Percentiles rank a stretch among this genome's conserved stretches.
phyloP scores from a whole-genome alignment of 2,113 vertebrate genomes.

The Trogon melanurus region DNA sequence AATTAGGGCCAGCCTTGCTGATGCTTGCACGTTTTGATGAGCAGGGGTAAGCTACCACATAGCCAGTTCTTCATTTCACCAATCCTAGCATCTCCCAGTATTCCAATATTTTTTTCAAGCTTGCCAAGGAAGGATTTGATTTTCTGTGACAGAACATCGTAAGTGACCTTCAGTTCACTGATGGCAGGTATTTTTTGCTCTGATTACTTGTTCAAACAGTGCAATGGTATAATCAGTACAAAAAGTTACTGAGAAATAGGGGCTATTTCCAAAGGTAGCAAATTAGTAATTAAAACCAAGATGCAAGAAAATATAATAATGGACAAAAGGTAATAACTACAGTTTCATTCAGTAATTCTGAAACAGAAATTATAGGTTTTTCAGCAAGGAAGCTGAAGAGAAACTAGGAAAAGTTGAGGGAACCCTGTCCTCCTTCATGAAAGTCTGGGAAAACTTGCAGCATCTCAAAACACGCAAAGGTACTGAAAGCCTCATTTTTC shows the following conservation, averaged over 20 bases:
- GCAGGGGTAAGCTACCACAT: background rate
- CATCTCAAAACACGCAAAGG: background rate
- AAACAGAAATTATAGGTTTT: background rate
- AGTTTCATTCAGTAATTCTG: background rate
- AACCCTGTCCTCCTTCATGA: background rate
- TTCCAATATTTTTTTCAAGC: background rate
- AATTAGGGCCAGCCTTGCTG: background rate
- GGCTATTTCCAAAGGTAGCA: background rate
- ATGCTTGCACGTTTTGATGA: background rate
- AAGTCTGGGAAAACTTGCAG: background rate
- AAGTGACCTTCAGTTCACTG: conserved; percentile 3
- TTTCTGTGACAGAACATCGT: background rate
- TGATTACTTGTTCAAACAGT: background rate
- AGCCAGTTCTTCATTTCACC: background rate
- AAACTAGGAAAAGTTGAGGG: background rate
- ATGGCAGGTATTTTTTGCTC: background rate
- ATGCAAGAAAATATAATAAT: background rate
- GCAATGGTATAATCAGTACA: background rate
- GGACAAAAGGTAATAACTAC: background rate
- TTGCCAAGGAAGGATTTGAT: conserved; percentile 2
- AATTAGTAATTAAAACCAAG: background rate
- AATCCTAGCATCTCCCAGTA: background rate
- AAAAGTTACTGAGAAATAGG: background rate
- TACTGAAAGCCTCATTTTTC: background rate
- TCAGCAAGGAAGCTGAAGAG: background rate